Conservation (phyloP, 2,888 invertebrate genomes). For the Nebria salina region DNA sequence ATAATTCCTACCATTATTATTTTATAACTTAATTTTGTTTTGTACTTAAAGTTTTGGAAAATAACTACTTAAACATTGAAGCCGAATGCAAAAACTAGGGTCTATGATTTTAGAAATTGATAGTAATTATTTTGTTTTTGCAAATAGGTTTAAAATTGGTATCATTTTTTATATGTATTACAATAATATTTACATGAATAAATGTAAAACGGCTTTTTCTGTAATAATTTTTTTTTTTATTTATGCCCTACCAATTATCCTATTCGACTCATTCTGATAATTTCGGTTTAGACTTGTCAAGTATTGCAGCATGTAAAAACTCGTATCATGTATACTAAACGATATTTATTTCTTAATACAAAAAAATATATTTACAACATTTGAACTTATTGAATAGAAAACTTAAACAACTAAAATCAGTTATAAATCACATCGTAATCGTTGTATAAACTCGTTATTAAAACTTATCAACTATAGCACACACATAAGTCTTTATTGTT, state of each 20-base stretch:
- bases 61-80: not conserved
- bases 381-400: not conserved
- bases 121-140: not conserved
- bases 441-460: not conserved
- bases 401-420: not conserved
- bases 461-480: constrained; percentile 3
- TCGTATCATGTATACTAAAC: not conserved
- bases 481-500: constrained; percentile 2
- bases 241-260: not conserved
- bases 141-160: not conserved
- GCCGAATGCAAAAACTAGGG: not conserved
- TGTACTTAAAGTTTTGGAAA: constrained; percentile 2
- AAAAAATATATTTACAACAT: constrained; percentile 18
- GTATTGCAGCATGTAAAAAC: not conserved
- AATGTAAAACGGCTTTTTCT: constrained; percentile 5
- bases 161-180: not conserved
- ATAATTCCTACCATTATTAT: not conserved
- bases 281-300: too few species aligned
- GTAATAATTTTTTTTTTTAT: not conserved
- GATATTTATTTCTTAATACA: constrained; percentile 21
- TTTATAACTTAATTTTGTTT: not conserved
- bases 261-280: too few species aligned
- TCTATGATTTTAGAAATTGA: constrained; percentile 1
- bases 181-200: not conserved
- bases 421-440: constrained; percentile 2